Evolutionary conservation across 2,888 invertebrate genomes (phyloP).

Genomic region (Watsonalla binaria): DNA sequence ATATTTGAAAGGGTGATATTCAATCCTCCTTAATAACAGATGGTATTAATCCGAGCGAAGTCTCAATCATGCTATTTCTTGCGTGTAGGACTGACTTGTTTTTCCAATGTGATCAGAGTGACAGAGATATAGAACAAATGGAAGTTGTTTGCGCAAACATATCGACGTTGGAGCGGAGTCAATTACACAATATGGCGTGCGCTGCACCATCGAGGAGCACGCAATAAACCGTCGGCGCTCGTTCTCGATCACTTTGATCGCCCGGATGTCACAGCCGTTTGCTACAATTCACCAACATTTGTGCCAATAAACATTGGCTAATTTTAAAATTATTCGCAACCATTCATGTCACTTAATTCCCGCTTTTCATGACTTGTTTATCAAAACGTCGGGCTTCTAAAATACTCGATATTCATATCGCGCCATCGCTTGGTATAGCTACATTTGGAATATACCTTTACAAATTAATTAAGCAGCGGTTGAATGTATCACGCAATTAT

Average conservation of each 20-base stretch:
- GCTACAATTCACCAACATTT: constrained; percentile 45
- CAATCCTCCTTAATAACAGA: too few species aligned
- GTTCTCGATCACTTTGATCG: constrained; percentile 70
- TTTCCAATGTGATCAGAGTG: constrained; percentile 19
- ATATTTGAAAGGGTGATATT: too few species aligned
- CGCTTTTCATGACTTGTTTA: constrained; percentile 42
- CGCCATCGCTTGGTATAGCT: not conserved
- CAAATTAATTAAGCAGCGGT: not conserved
- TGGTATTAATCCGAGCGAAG: too few species aligned
- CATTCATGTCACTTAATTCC: constrained; percentile 51
- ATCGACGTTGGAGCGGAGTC: constrained; percentile 24
- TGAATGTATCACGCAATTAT: not conserved
- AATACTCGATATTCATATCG: not conserved
- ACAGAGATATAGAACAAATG: constrained; percentile 17
- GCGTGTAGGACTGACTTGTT: constrained; percentile 1
- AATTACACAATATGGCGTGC: constrained; percentile 36
- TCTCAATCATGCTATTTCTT: too few species aligned
- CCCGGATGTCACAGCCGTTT: constrained; percentile 65
- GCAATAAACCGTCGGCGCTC: constrained; percentile 53
- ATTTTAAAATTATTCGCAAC: constrained; percentile 64
- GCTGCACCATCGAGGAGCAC: constrained; percentile 15
- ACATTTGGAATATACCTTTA: not conserved
- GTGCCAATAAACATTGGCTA: constrained; percentile 56
- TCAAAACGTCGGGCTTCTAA: constrained; percentile 26
- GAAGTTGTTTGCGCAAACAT: constrained; percentile 24